Evolutionary conservation across 2,888 invertebrate genomes (phyloP).

Genomic region (Dynastes tityus): DNA sequence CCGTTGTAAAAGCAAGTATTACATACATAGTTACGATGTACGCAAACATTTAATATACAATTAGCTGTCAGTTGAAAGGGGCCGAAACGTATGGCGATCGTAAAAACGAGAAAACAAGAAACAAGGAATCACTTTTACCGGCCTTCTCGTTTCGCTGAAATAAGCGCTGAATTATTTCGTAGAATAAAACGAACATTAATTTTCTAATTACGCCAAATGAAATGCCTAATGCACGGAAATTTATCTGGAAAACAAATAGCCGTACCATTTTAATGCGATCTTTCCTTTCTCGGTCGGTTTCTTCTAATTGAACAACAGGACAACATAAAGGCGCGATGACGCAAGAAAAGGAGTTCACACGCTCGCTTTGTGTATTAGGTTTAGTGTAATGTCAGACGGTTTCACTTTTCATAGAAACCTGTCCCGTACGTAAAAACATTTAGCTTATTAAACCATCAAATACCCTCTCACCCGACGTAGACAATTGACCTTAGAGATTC

Average conservation of each 20-base stretch:
- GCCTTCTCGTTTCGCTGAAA: constrained; percentile 20
- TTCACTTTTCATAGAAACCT: constrained; percentile 5
- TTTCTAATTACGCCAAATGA: constrained; percentile 44
- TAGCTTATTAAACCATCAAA: too few relatives aligned
- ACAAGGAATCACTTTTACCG: constrained; percentile 21
- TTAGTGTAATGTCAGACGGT: neutral
- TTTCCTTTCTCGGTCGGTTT: constrained; percentile 1
- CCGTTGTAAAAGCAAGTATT: constrained; percentile 9
- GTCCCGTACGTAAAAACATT: neutral
- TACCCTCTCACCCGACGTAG: too few relatives aligned
- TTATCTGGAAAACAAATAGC: constrained; percentile 44
- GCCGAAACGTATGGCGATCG: constrained; percentile 32
- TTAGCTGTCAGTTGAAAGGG: constrained; percentile 33
- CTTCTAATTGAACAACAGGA: constrained; percentile 12
- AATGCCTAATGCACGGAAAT: constrained; percentile 37
- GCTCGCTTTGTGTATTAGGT: neutral
- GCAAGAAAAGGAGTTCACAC: constrained; percentile 8
- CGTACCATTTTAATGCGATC: constrained; percentile 36
- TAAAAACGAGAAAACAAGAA: constrained; percentile 30
- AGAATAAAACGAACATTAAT: constrained; percentile 39
- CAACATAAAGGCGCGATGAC: neutral
- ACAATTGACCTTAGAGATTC: too few relatives aligned
- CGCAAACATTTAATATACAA: constrained; percentile 33
- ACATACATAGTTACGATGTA: constrained; percentile 27
- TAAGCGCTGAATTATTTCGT: constrained; percentile 33